Percentiles rank a stretch among this genome's conserved stretches.
These are phyloP conservation scores for Telenomus remus DNA, from an alignment of 1,140 invertebrate species.

Conservation along the genomic window DNA sequence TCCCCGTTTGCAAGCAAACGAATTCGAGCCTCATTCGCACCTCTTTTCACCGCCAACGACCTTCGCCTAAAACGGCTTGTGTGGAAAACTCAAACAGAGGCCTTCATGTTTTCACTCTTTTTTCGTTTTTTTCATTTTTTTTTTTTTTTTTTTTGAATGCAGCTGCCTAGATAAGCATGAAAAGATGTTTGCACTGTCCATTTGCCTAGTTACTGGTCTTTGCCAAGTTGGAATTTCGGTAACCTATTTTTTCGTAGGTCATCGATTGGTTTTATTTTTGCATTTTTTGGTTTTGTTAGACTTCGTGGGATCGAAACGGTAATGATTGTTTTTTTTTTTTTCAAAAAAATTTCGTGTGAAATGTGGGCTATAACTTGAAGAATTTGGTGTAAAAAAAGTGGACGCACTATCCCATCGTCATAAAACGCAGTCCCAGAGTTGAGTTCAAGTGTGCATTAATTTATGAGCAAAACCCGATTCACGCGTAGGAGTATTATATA, in stretches of 20 bases:
- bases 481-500: slow-evolving; percentile 23
- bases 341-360: too few relatives aligned
- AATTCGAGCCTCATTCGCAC: slow-evolving; percentile 5
- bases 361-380: not conserved
- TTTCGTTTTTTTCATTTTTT: too few relatives aligned
- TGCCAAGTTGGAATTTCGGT: not conserved
- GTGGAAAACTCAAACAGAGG: slow-evolving; percentile 26
- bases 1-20: not conserved
- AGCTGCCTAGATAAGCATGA: not conserved
- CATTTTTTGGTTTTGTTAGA: too few relatives aligned
- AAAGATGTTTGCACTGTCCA: slow-evolving; percentile 20
- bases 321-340: too few relatives aligned
- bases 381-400: not conserved
- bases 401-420: not conserved
- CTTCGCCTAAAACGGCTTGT: slow-evolving; percentile 7
- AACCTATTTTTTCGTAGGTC: slow-evolving; percentile 12
- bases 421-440: slow-evolving; percentile 19
- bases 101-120: too few relatives aligned
- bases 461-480: slow-evolving; percentile 20
- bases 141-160: not conserved
- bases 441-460: slow-evolving; percentile 12
- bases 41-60: not conserved
- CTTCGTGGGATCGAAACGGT: too few relatives aligned
- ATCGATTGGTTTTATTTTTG: not conserved
- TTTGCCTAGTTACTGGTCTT: slow-evolving; percentile 18